Conservation (phyloP, 1,140 invertebrate genomes). For the Brachystomella parvula region DNA sequence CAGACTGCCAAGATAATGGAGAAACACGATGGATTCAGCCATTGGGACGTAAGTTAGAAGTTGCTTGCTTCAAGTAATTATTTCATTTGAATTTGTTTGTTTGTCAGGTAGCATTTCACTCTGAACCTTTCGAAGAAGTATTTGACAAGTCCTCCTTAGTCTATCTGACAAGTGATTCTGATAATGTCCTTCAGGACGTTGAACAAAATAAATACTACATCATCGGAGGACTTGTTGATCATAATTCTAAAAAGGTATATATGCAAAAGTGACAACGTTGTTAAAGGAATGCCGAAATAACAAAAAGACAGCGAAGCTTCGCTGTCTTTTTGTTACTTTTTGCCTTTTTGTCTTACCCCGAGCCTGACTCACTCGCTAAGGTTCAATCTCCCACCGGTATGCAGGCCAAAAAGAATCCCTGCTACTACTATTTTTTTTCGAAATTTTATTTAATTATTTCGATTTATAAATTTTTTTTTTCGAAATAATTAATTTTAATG, state of each 20-base stretch:
- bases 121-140: constrained; percentile 55
- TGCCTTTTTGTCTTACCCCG: neutral
- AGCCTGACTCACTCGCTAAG: no score
- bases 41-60: constrained; percentile 67
- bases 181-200: constrained; percentile 70
- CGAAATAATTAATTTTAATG: constrained; percentile 10
- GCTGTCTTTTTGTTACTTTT: no score
- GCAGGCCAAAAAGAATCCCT: no score
- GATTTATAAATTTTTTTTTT: constrained; percentile 20
- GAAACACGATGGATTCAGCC: constrained; percentile 75
- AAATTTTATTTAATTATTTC: constrained; percentile 13
- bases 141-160: constrained; percentile 71
- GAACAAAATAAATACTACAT: constrained; percentile 76
- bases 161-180: constrained; percentile 91
- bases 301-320: no score
- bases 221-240: constrained; percentile 95
- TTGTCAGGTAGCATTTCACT: constrained; percentile 61
- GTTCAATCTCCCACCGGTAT: no score
- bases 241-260: constrained; percentile 83
- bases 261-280: neutral
- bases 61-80: constrained; percentile 16
- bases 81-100: constrained; percentile 32
- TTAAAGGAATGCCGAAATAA: constrained; percentile 8
- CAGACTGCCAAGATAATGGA: constrained; percentile 60
- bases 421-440: neutral